Evolutionary conservation across 2,797 vertebrate genomes (phyloP).

Genomic region (Steatocranus sp.): DNA sequence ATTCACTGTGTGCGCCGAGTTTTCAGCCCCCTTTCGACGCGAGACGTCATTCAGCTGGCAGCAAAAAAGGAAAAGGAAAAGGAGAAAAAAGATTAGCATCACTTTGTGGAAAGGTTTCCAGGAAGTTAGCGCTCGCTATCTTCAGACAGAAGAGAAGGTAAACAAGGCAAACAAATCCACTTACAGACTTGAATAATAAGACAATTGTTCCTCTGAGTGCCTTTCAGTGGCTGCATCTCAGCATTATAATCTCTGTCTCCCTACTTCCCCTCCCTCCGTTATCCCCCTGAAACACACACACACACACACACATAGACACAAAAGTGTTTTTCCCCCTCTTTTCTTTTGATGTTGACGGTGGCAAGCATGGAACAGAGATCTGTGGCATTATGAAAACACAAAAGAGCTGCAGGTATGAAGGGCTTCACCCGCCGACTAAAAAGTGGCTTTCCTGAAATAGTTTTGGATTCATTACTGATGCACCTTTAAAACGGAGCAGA

Average conservation of each 20-base stretch:
- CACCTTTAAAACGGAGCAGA: constrained; percentile 41
- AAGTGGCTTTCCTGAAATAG: constrained; percentile 48
- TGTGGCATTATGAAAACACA: constrained; percentile 29
- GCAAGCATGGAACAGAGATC: constrained; percentile 18
- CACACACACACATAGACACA: neutral
- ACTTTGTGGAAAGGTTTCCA: constrained; percentile 44
- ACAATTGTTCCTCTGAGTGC: constrained; percentile 37
- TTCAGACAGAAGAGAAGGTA: constrained; percentile 23
- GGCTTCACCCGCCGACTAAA: neutral
- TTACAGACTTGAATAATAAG: constrained; percentile 19
- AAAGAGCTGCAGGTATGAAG: constrained; percentile 10
- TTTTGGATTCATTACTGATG: constrained; percentile 60
- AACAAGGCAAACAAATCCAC: constrained; percentile 32
- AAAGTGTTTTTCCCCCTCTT: neutral
- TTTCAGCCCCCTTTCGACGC: constrained; percentile 57
- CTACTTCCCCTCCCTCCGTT: constrained; percentile 1
- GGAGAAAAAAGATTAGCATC: neutral
- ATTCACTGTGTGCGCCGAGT: constrained; percentile 57
- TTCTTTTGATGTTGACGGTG: constrained; percentile 28
- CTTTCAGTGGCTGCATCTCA: constrained; percentile 28
- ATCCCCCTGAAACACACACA: neutral
- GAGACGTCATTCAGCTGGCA: constrained; percentile 63
- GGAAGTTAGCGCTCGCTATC: constrained; percentile 42
- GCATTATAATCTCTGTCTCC: constrained; percentile 20
- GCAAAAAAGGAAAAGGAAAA: neutral